Evolutionary conservation across 1,140 invertebrate species (phyloP).

Genomic region (Drosophila kanapiae): DNA sequence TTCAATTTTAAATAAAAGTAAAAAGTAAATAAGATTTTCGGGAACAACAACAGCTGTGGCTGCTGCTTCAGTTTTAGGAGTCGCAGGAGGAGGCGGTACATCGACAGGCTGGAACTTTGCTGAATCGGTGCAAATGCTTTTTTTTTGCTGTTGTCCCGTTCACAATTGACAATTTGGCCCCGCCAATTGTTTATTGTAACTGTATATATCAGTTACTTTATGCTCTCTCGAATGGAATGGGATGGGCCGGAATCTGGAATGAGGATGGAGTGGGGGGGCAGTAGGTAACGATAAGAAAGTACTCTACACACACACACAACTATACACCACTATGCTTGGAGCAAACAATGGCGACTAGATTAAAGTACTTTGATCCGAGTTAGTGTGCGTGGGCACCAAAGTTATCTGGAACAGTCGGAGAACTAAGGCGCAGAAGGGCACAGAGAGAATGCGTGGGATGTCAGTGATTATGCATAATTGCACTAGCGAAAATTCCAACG

Average conservation of each 20-base stretch:
- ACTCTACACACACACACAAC: neutral
- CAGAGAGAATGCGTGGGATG: no score
- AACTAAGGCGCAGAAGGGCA: neutral
- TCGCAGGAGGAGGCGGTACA: neutral
- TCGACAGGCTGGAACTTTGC: neutral
- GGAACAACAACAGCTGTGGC: conserved; percentile 11
- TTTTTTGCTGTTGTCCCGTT: conserved; percentile 6
- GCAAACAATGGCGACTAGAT: conserved; percentile 46
- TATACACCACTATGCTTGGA: conserved; percentile 9
- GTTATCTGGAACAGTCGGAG: conserved; percentile 34
- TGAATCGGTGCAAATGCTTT: conserved; percentile 25
- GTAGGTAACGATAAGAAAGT: conserved; percentile 25
- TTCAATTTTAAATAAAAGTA: neutral
- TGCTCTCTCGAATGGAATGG: neutral
- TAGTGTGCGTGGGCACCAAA: conserved; percentile 38
- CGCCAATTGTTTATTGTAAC: conserved; percentile 46
- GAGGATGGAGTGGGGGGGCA: neutral
- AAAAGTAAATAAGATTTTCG: conserved; percentile 2
- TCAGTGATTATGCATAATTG: conserved; percentile 20
- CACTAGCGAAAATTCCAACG: neutral
- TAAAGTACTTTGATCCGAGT: conserved; percentile 26
- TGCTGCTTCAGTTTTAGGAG: neutral
- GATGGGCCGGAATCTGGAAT: neutral
- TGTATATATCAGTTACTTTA: conserved; percentile 22
- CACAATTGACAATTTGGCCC: conserved; percentile 26